Conservation (phyloP, 2,888 invertebrate genomes). For the Elegia similella region DNA sequence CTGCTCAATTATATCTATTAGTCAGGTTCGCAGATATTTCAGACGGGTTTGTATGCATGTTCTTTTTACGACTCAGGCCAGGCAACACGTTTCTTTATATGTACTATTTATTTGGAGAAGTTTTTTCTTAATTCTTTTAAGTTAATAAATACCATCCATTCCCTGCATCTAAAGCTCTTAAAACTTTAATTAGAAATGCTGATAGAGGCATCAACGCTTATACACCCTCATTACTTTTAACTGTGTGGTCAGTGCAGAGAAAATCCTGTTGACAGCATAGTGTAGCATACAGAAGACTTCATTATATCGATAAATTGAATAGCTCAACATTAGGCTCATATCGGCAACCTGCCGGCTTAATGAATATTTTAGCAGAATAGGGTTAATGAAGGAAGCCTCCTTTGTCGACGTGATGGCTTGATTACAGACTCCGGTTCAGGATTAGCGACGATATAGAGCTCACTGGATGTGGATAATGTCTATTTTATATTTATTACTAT, state of each 20-base stretch:
- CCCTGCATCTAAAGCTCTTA: too few species aligned
- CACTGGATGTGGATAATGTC: conserved; percentile 17
- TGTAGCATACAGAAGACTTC: neutral
- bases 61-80: too few species aligned
- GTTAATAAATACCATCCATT: too few species aligned
- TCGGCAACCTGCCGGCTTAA: conserved; percentile 38
- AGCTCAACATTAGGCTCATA: conserved; percentile 19
- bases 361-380: conserved; percentile 72
- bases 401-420: conserved; percentile 68
- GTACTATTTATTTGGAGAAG: too few species aligned
- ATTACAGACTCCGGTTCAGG: conserved; percentile 50
- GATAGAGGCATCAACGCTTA: neutral
- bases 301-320: conserved; percentile 18
- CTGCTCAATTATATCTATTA: too few species aligned
- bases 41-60: too few species aligned
- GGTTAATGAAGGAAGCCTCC: conserved; percentile 72
- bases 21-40: too few species aligned
- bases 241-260: neutral
- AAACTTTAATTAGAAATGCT: neutral
- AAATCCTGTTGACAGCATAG: neutral
- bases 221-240: neutral
- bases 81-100: too few species aligned
- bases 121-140: too few species aligned
- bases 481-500: too few species aligned
- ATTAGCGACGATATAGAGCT: conserved; percentile 34